Evolutionary conservation across 2,797 vertebrate species (phyloP).

Genomic region (Odontamblyopus rebecca): DNA sequence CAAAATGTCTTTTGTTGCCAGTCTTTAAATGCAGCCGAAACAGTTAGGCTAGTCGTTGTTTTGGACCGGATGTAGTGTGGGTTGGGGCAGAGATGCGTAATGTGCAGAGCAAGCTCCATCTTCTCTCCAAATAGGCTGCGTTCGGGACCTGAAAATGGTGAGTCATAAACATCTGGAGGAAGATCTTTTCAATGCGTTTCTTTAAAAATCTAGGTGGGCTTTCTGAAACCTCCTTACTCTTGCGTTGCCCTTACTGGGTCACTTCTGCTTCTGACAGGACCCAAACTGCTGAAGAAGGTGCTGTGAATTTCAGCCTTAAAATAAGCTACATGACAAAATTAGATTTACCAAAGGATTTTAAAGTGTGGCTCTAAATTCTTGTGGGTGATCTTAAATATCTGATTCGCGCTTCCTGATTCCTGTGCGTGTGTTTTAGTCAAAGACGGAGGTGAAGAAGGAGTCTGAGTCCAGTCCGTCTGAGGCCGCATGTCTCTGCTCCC

Average conservation of each 20-base stretch:
- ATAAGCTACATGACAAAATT: neutral
- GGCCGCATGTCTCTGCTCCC: slow-evolving; percentile 89
- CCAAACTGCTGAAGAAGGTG: neutral
- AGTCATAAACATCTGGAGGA: slow-evolving; percentile 65
- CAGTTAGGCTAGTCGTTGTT: slow-evolving; percentile 60
- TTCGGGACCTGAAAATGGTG: slow-evolving; percentile 70
- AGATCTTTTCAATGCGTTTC: slow-evolving; percentile 47
- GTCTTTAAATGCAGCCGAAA: slow-evolving; percentile 77
- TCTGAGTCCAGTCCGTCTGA: slow-evolving; percentile 83
- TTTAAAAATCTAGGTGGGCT: slow-evolving; percentile 17
- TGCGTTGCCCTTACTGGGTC: neutral
- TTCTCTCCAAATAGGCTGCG: slow-evolving; percentile 69
- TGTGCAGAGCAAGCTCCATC: slow-evolving; percentile 63
- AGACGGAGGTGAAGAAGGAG: slow-evolving; percentile 90
- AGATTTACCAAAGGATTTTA: neutral
- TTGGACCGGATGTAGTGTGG: slow-evolving; percentile 69
- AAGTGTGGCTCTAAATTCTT: neutral
- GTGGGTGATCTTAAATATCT: neutral
- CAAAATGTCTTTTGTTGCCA: slow-evolving; percentile 71
- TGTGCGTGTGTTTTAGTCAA: slow-evolving; percentile 75
- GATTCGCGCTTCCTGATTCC: neutral
- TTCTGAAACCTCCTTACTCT: neutral
- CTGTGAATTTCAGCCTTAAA: neutral
- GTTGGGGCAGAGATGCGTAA: slow-evolving; percentile 73
- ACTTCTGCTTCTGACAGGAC: slow-evolving; percentile 5